Conservation (phyloP, 2,113 vertebrate genomes). For the Delphinapterus leucas region DNA sequence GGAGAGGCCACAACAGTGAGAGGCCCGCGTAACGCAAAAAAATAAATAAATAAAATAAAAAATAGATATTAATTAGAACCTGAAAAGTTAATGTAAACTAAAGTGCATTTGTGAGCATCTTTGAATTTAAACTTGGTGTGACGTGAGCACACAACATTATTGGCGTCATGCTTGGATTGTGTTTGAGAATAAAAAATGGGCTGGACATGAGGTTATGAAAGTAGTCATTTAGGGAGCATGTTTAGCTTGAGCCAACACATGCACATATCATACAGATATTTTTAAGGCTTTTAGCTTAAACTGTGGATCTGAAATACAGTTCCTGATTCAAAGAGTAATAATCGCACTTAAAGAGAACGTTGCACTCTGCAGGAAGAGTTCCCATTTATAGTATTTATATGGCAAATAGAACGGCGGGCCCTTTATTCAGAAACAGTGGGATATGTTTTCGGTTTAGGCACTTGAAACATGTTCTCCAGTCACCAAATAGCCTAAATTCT, state of each 20-base stretch:
- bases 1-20: no score
- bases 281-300: constrained; percentile 39
- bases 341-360: neutral
- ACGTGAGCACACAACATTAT: neutral
- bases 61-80: neutral
- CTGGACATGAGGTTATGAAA: neutral
- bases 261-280: neutral
- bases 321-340: neutral
- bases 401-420: neutral
- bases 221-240: neutral
- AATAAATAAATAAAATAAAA: neutral
- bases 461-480: neutral
- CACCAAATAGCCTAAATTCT: neutral
- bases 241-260: neutral
- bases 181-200: neutral
- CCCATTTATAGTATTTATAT: neutral
- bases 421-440: neutral
- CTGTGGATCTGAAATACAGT: neutral
- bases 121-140: neutral
- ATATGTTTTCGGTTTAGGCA: neutral
- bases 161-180: neutral
- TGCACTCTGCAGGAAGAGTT: neutral
- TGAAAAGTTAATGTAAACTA: constrained; percentile 39
- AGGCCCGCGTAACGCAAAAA: no score
- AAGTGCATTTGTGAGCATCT: neutral